phyloP scores from a whole-genome alignment of 2,888 invertebrate species.

The Nudaria mundana region DNA sequence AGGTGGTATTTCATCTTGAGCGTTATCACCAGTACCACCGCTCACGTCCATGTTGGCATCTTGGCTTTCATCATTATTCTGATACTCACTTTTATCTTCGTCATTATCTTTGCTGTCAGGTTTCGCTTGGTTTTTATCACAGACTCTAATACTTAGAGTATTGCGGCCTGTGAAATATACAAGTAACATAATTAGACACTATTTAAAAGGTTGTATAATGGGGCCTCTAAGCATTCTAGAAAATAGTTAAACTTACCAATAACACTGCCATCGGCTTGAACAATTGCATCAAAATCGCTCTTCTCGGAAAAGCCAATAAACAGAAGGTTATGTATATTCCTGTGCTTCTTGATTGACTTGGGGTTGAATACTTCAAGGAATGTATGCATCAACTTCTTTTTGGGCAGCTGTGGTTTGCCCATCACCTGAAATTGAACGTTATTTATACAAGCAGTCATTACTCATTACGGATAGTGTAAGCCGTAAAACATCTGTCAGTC shows the following conservation, averaged over 20 bases:
- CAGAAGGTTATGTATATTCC: conserved; percentile 51
- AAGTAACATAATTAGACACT: neutral
- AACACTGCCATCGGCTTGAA: conserved; percentile 44
- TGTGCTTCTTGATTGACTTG: conserved; percentile 61
- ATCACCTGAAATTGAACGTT: conserved; percentile 47
- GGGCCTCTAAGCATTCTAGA: too few species aligned
- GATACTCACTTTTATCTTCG: neutral
- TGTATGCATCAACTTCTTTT: conserved; percentile 49
- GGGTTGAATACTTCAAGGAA: conserved; percentile 56
- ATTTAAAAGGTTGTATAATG: neutral
- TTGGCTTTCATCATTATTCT: neutral
- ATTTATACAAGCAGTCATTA: too few species aligned
- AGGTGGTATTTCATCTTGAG: neutral
- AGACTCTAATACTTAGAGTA: conserved; percentile 44
- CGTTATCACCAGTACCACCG: neutral
- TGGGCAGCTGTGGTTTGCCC: conserved; percentile 55
- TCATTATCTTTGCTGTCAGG: neutral
- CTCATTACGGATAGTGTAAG: too few species aligned
- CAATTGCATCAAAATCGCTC: conserved; percentile 44
- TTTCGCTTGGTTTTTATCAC: conserved; percentile 27
- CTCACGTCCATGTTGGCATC: conserved; percentile 6
- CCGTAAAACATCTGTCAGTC: too few species aligned
- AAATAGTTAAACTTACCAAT: conserved; percentile 45
- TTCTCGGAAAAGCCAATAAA: conserved; percentile 55
- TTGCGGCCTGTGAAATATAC: conserved; percentile 35